phyloP scores from a whole-genome alignment of 92 coral and sea anemone genomes.

The Palythoa grandiflora region DNA sequence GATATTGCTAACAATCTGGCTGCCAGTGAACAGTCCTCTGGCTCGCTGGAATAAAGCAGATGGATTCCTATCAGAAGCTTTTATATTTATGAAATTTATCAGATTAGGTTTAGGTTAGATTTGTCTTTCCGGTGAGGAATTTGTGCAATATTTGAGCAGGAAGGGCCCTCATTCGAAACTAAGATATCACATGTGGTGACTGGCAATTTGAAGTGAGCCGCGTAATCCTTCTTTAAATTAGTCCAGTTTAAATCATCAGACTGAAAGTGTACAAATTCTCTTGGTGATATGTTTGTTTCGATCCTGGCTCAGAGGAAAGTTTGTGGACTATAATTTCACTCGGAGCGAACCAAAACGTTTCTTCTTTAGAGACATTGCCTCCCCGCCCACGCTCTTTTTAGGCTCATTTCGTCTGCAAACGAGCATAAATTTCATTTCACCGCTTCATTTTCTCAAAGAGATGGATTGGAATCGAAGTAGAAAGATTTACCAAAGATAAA shows the following conservation, averaged over 20 bases:
- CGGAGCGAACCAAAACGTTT: conserved; percentile 28
- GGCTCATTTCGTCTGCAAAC: background rate
- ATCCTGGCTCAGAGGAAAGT: conserved; percentile 66
- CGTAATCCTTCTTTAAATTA: conserved; percentile 65
- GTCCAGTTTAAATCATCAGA: conserved; percentile 55
- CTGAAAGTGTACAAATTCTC: conserved; percentile 63
- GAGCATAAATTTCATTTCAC: background rate
- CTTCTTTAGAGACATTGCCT: conserved; percentile 6
- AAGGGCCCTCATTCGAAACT: conserved; percentile 68
- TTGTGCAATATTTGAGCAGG: conserved; percentile 56
- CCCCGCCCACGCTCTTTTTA: conserved; percentile 2
- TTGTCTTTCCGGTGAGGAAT: conserved; percentile 54
- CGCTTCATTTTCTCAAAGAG: conserved; percentile 3
- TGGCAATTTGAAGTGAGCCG: conserved; percentile 62
- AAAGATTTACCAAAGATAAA: background rate
- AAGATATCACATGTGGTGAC: conserved; percentile 62
- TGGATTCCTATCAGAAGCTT: conserved; percentile 3
- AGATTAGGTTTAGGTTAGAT: background rate
- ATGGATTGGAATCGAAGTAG: background rate
- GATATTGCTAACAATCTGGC: background rate
- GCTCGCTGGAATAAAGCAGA: background rate
- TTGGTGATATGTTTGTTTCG: conserved; percentile 63
- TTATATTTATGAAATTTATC: background rate
- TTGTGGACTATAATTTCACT: conserved; percentile 59
- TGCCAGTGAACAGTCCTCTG: background rate